phyloP scores from a whole-genome alignment of 2,797 vertebrate species.

The Etheostoma perlongum region DNA sequence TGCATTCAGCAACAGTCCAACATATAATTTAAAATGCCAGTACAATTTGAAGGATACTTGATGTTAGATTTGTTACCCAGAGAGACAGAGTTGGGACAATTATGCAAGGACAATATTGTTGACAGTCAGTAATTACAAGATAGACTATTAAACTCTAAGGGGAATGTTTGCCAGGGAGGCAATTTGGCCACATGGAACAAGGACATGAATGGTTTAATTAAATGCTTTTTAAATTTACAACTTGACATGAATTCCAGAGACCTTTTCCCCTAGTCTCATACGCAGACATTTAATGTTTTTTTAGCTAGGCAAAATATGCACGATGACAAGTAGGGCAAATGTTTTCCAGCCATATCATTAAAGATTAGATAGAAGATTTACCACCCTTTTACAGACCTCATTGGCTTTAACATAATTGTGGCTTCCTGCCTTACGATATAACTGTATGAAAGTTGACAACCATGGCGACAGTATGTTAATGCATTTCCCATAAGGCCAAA shows the following conservation, averaged over 20 bases:
- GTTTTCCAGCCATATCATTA: slow-evolving; percentile 64
- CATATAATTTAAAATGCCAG: slow-evolving; percentile 18
- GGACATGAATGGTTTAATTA: slow-evolving; percentile 52
- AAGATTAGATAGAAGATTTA: slow-evolving; percentile 72
- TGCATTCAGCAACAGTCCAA: slow-evolving; percentile 22
- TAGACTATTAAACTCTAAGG: slow-evolving; percentile 30
- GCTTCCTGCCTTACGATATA: slow-evolving; percentile 61
- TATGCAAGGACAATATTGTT: slow-evolving; percentile 40
- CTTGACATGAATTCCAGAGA: slow-evolving; percentile 42
- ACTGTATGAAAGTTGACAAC: slow-evolving; percentile 68
- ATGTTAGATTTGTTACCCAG: slow-evolving; percentile 34
- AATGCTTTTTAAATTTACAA: slow-evolving; percentile 46
- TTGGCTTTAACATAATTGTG: slow-evolving; percentile 68
- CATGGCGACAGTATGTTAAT: slow-evolving; percentile 57
- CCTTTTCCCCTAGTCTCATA: slow-evolving; percentile 38
- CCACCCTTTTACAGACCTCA: slow-evolving; percentile 61
- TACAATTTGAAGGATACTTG: slow-evolving; percentile 16
- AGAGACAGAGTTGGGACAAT: slow-evolving; percentile 45
- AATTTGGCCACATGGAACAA: slow-evolving; percentile 51
- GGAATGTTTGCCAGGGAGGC: slow-evolving; percentile 45
- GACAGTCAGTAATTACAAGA: slow-evolving; percentile 51
- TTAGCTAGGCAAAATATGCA: slow-evolving; percentile 43
- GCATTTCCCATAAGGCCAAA: slow-evolving; percentile 54
- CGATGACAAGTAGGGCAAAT: slow-evolving; percentile 57
- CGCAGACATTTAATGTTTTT: slow-evolving; percentile 46